Conservation (phyloP, 2,113 vertebrate species). For the Thunnus maccoyii region DNA sequence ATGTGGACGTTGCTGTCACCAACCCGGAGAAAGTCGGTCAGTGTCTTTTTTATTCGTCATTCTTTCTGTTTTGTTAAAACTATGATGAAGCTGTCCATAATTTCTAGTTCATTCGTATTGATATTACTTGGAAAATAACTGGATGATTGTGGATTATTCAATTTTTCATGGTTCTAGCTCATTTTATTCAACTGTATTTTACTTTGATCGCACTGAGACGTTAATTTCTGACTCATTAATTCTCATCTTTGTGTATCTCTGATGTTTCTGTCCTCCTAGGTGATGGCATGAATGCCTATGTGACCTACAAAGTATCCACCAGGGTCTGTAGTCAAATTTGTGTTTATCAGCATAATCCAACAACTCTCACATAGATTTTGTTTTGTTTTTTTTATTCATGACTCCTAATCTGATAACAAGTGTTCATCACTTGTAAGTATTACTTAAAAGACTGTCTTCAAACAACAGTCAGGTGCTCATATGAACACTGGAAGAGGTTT, state of each 20-base stretch:
- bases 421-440: too few relatives aligned
- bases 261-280: slow-evolving; percentile 80
- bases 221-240: not conserved
- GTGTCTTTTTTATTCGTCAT: slow-evolving; percentile 54
- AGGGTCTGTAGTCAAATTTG: slow-evolving; percentile 84
- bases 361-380: not conserved
- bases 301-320: slow-evolving; percentile 96
- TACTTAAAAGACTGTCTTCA: too few relatives aligned
- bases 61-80: not conserved
- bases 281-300: slow-evolving; percentile 97
- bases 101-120: slow-evolving; percentile 6
- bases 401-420: not conserved
- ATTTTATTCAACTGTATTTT: not conserved
- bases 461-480: too few relatives aligned
- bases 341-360: not conserved
- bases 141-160: not conserved
- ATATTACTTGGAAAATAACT: not conserved
- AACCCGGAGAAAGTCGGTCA: slow-evolving; percentile 98
- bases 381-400: not conserved
- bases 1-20: slow-evolving; percentile 92
- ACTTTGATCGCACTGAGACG: not conserved
- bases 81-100: not conserved
- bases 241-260: slow-evolving; percentile 2
- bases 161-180: not conserved
- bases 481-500: too few relatives aligned